Evolutionary conservation across 2,888 invertebrate genomes (phyloP).

Genomic region (Cheilosia grossa): DNA sequence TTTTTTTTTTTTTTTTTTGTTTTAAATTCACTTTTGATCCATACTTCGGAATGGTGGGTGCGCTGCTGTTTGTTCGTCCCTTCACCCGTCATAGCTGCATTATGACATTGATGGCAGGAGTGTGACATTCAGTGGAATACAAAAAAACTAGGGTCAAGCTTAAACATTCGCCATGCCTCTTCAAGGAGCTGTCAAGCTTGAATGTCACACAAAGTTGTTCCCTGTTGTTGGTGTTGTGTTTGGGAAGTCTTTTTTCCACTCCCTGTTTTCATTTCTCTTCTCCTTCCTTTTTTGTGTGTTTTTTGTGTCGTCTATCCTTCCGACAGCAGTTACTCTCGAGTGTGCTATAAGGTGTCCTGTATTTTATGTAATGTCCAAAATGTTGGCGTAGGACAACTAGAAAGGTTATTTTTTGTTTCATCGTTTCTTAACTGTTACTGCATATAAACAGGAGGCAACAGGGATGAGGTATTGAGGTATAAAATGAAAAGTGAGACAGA

Average conservation of each 20-base stretch:
- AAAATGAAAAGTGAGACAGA: conserved; percentile 51
- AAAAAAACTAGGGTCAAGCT: conserved; percentile 45
- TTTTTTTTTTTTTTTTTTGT: conserved; percentile 31
- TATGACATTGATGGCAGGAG: conserved; percentile 58
- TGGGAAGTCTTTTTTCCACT: conserved; percentile 22
- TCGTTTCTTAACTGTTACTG: conserved; percentile 28
- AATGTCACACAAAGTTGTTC: conserved; percentile 46
- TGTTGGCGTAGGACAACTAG: conserved; percentile 44
- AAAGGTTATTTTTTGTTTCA: not conserved
- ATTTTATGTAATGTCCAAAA: conserved; percentile 55
- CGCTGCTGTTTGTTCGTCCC: not conserved
- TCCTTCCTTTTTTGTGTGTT: not conserved
- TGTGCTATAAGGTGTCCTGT: conserved; percentile 49
- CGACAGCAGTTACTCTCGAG: conserved; percentile 39
- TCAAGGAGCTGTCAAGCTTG: conserved; percentile 47
- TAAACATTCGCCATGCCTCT: conserved; percentile 24
- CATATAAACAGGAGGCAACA: conserved; percentile 39
- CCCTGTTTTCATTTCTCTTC: not conserved
- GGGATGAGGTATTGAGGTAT: conserved; percentile 13
- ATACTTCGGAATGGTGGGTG: not conserved
- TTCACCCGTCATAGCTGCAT: conserved; percentile 14
- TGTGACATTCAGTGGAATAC: conserved; percentile 25
- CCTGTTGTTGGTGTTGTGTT: conserved; percentile 16
- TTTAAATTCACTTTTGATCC: conserved; percentile 46
- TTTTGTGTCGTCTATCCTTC: conserved; percentile 17